Evolutionary conservation across 2,888 invertebrate genomes (phyloP), one percentile per base, ranked within the genome.

Genomic region (Gibbula magus): DNA sequence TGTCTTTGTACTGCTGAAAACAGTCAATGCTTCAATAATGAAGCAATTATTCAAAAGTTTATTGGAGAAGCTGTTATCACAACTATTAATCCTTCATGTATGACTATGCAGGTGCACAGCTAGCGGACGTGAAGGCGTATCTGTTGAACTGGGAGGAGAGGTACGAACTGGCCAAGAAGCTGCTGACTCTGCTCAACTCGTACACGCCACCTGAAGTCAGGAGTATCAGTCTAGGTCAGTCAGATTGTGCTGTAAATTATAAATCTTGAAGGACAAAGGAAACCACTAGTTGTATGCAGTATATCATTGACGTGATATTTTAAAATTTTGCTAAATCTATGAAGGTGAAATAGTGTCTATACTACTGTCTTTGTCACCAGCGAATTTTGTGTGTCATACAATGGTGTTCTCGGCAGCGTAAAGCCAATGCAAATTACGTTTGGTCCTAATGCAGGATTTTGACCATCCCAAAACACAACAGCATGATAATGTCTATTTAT

Each of bases 191-290:
- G 85, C 94, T 98, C 78, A 98, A 98, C 92, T 96, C 97, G 18
- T 98, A 96, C 91, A 97, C 97, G 90, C 96, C 97, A 53, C 95
- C 96, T 4, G 97, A 97, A 87, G 95, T 98, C 93, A 94, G 97
- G 82, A 95, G 95, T 83, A 94, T 96, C 74, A 96, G 96, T 77
- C 94, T 97, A 86, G 96, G 96, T 95, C 94, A 93, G 87, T 80
- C 20, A 16, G 35, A 61, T n/a, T n/a, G 20, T 78, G 54, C 18
- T 52, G 10, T 52, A 52, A 13, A 52, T 52, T 13, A 13, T 18
- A 10, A 18, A 52, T 52, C 10, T 13, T 18, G 10, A 52, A 52
- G 13, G 13, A 52, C 10, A 52, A 13, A 52, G 52, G 10, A 52
- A 10, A 52, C 13, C 52, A 52, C 52, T 52, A 13, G 52, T 13